Evolutionary conservation across 2,797 vertebrate species (phyloP).

Genomic region (Esox masquinongy): DNA sequence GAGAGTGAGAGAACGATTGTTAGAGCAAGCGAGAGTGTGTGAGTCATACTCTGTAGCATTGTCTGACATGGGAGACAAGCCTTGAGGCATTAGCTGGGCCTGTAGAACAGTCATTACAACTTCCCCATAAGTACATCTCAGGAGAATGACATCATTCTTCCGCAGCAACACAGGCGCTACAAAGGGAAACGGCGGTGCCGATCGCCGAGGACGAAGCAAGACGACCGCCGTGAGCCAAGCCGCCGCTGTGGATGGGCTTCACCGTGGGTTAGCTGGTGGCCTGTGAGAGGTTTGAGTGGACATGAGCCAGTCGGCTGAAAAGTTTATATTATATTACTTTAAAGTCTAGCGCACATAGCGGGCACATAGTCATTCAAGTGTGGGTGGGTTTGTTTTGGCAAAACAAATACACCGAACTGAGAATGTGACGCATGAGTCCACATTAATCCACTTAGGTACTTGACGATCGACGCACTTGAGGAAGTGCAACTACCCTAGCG

Average conservation of each 20-base stretch:
- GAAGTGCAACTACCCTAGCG: too few relatives aligned
- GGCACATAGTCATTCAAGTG: slow-evolving; percentile 2
- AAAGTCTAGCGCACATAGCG: not conserved
- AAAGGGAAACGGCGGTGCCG: slow-evolving; percentile 41
- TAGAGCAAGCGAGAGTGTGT: slow-evolving; percentile 20
- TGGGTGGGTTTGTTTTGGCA: too few relatives aligned
- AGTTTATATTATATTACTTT: not conserved
- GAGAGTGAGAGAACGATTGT: not conserved
- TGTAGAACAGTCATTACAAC: slow-evolving; percentile 42
- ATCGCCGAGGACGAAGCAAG: slow-evolving; percentile 23
- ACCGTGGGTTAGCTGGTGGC: slow-evolving; percentile 40
- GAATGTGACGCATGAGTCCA: too few relatives aligned
- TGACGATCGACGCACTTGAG: too few relatives aligned
- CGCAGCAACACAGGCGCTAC: slow-evolving; percentile 29
- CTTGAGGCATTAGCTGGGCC: slow-evolving; percentile 40
- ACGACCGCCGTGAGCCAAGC: slow-evolving; percentile 39
- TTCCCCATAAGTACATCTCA: slow-evolving; percentile 51
- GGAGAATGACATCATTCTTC: slow-evolving; percentile 44
- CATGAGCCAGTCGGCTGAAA: not conserved
- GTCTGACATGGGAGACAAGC: slow-evolving; percentile 48
- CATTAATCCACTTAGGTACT: too few relatives aligned
- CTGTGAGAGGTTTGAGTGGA: slow-evolving; percentile 26
- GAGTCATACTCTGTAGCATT: slow-evolving; percentile 42
- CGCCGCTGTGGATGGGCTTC: slow-evolving; percentile 33
- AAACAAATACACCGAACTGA: too few relatives aligned